These are phyloP conservation scores for Gobio gobio DNA, from an alignment of 2,113 vertebrate species.

Conservation along the genomic window DNA sequence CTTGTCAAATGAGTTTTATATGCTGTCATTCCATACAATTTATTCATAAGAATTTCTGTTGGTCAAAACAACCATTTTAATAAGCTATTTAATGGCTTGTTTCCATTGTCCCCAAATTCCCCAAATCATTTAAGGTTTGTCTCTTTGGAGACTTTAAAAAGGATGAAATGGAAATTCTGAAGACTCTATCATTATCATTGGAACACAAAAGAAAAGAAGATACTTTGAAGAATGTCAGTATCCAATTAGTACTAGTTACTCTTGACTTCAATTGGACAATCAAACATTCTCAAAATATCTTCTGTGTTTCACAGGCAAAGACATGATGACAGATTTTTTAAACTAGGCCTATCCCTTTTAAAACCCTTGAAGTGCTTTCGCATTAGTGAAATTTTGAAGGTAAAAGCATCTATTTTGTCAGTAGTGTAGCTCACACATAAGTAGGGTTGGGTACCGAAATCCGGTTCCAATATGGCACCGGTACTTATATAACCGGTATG, in stretches of 20 bases:
- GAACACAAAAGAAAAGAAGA: neutral
- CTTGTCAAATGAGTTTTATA: neutral
- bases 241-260: neutral
- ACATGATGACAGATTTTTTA: neutral
- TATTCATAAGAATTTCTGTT: neutral
- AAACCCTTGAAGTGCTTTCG: neutral
- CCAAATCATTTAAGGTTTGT: neutral
- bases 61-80: neutral
- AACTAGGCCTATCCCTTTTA: neutral
- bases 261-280: neutral
- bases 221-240: neutral
- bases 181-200: neutral
- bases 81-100: neutral
- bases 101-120: neutral
- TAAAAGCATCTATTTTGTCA: too few species aligned
- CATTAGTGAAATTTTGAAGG: too few species aligned
- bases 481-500: too few species aligned
- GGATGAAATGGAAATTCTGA: neutral
- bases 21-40: neutral
- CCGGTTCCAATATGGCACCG: too few species aligned
- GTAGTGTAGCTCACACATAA: too few species aligned
- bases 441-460: too few species aligned
- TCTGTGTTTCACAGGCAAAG: neutral
- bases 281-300: neutral
- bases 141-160: neutral